These are phyloP conservation scores for Forbesichthys papilliferus DNA, from an alignment of 2,113 vertebrate genomes.

Conservation along the genomic window DNA sequence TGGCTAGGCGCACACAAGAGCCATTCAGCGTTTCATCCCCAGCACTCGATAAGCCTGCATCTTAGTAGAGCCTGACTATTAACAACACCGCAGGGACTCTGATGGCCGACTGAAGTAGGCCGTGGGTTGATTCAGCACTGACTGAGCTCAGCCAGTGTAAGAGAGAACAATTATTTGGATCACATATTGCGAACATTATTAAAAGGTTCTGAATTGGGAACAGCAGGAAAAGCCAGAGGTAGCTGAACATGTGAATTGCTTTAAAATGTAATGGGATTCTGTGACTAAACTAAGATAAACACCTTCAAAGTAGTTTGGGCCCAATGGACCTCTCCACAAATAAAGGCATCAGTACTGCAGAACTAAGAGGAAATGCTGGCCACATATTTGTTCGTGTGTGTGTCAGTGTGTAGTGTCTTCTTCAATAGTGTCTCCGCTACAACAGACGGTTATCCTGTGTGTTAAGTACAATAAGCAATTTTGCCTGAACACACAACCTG, in stretches of 20 bases:
- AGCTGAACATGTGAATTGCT: too few species aligned
- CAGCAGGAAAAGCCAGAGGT: too few species aligned
- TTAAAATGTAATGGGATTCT: too few species aligned
- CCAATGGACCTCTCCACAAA: too few species aligned
- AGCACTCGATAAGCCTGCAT: conserved; percentile 16
- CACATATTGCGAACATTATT: background rate
- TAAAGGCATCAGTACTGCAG: too few species aligned
- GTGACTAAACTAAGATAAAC: too few species aligned
- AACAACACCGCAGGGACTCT: conserved; percentile 14
- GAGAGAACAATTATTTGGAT: background rate
- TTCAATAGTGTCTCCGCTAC: background rate
- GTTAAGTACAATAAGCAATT: too few species aligned
- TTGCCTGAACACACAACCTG: too few species aligned
- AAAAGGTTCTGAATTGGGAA: conserved; percentile 4
- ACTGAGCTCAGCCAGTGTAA: background rate
- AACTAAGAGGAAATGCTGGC: too few species aligned
- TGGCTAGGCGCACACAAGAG: conserved; percentile 25
- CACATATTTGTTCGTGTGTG: background rate
- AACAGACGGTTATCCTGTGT: too few species aligned
- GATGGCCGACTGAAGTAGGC: conserved; percentile 9
- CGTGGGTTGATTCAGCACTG: conserved; percentile 3
- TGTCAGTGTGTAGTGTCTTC: background rate
- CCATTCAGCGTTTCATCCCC: conserved; percentile 27
- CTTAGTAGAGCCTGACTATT: conserved; percentile 23
- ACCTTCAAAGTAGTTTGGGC: too few species aligned